phyloP scores from a whole-genome alignment of 2,113 vertebrate species.

The Solenodon paradoxus region DNA sequence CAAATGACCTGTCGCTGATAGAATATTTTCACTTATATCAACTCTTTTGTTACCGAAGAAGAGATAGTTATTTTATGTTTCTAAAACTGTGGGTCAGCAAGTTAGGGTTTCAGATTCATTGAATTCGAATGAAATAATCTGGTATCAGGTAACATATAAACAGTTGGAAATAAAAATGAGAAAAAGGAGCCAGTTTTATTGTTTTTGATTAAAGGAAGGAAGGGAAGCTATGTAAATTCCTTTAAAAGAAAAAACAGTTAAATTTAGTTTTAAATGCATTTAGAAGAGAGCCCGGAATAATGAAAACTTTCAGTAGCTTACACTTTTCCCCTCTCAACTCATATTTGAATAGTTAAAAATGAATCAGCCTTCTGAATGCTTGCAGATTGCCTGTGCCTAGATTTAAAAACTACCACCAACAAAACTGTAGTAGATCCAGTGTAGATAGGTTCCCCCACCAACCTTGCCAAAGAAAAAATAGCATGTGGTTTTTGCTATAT shows the following conservation, averaged over 20 bases:
- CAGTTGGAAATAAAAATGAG: background rate
- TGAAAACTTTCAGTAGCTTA: background rate
- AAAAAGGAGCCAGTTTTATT: background rate
- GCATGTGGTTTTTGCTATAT: slow-evolving; percentile 59
- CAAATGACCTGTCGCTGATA: background rate
- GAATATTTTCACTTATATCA: background rate
- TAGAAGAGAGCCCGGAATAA: background rate
- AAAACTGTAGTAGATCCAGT: background rate
- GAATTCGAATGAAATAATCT: slow-evolving; percentile 23
- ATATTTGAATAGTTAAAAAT: slow-evolving; percentile 1
- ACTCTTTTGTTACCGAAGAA: background rate
- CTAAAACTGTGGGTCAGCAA: background rate
- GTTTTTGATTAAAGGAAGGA: background rate
- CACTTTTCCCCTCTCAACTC: background rate
- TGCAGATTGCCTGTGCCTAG: slow-evolving; percentile 7
- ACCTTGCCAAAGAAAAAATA: slow-evolving; percentile 46
- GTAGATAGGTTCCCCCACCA: background rate
- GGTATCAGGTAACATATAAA: background rate
- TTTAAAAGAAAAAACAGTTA: background rate
- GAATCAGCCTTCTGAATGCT: background rate
- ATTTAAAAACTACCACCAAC: background rate
- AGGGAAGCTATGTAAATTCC: background rate
- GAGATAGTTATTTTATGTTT: background rate
- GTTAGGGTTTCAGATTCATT: slow-evolving; percentile 5
- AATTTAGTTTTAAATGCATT: background rate